phyloP scores from a whole-genome alignment of 2,797 vertebrate genomes.

The Smutsia temminckii region DNA sequence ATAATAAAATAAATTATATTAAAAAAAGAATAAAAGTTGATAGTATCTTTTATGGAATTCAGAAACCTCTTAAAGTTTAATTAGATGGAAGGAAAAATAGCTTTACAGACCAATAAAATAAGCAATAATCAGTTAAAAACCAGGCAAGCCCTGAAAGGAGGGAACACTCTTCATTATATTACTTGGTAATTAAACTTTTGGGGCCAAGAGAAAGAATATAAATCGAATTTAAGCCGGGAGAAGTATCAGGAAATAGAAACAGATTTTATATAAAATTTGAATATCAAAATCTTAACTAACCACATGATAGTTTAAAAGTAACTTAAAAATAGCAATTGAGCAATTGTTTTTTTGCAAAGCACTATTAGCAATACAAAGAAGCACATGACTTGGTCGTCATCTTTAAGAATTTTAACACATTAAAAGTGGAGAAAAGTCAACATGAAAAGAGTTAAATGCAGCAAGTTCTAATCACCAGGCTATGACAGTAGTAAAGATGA shows the following conservation, averaged over 20 bases:
- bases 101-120: constrained; percentile 21
- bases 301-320: neutral
- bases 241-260: neutral
- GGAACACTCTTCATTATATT: neutral
- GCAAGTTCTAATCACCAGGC: neutral
- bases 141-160: neutral
- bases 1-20: too few species aligned
- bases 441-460: neutral
- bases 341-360: neutral
- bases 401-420: neutral
- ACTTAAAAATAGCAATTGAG: neutral
- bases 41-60: neutral
- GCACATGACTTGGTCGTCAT: neutral
- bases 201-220: neutral
- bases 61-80: neutral
- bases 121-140: neutral
- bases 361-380: neutral
- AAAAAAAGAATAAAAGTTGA: neutral
- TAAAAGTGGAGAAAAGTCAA: neutral
- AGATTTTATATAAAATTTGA: neutral
- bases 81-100: neutral
- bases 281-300: neutral
- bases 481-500: neutral
- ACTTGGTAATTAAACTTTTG: neutral
- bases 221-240: neutral